Conservation (phyloP, 2,113 vertebrate species). For the Pseudorasbora parva region DNA sequence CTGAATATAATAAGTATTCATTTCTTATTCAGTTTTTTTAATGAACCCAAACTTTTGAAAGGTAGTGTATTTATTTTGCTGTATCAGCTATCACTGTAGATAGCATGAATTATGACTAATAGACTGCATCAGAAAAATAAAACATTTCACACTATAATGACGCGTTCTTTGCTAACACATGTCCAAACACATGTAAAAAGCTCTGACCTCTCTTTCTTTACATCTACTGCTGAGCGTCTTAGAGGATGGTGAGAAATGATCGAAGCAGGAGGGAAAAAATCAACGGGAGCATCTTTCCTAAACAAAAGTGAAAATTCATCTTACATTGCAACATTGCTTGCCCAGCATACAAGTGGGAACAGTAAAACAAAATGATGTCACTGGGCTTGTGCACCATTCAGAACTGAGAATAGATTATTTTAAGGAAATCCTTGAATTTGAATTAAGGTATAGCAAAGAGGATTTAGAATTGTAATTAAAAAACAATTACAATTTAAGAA, state of each 20-base stretch:
- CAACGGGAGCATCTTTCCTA: slow-evolving; percentile 44
- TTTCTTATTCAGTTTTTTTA: background rate
- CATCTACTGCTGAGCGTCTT: slow-evolving; percentile 43
- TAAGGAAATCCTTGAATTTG: background rate
- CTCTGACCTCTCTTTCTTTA: slow-evolving; percentile 48
- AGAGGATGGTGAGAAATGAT: slow-evolving; percentile 32
- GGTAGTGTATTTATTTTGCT: background rate
- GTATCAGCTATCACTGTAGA: background rate
- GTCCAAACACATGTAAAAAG: background rate
- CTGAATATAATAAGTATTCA: too few relatives aligned
- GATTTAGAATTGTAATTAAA: background rate
- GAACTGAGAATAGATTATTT: background rate
- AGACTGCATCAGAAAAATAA: background rate
- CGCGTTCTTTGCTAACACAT: background rate
- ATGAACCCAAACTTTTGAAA: background rate
- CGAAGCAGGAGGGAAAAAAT: slow-evolving; percentile 42
- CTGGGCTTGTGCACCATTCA: background rate
- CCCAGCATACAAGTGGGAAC: background rate
- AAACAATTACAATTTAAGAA: background rate
- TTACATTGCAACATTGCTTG: background rate
- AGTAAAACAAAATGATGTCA: background rate
- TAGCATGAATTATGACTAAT: background rate
- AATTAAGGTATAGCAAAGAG: background rate
- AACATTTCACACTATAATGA: background rate
- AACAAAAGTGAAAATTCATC: slow-evolving; percentile 27